Evolutionary conservation across 2,888 invertebrate species (phyloP).

Genomic region (Lomographa bimaculata): DNA sequence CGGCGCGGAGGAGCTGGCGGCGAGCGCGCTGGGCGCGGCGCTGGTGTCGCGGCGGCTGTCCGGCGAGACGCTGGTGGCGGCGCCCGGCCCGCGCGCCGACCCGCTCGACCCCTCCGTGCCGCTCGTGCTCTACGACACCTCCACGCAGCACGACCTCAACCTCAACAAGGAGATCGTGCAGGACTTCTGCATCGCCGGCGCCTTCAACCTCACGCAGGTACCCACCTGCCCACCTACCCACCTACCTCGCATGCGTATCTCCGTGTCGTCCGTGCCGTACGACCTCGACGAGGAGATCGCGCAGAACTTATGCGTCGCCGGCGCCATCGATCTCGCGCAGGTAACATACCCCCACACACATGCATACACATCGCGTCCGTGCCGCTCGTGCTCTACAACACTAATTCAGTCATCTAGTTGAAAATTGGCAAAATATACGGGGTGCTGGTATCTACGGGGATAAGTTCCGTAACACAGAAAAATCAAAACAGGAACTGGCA

Average conservation of each 20-base stretch:
- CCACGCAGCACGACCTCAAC: constrained; percentile 85
- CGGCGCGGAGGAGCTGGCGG: constrained; percentile 86
- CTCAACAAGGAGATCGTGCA: constrained; percentile 84
- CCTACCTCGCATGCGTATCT: too few relatives aligned
- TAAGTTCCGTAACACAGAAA: too few relatives aligned
- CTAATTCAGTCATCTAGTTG: too few relatives aligned
- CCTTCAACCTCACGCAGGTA: constrained; percentile 65
- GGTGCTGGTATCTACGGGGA: too few relatives aligned
- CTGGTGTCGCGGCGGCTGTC: constrained; percentile 66
- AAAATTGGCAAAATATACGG: too few relatives aligned
- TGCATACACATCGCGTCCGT: constrained; percentile 76
- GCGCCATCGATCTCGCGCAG: too few relatives aligned
- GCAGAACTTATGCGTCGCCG: too few relatives aligned
- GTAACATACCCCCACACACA: too few relatives aligned
- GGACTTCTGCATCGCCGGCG: constrained; percentile 70
- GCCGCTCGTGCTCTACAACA: constrained; percentile 86
- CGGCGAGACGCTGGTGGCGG: constrained; percentile 83
- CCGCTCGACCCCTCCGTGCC: constrained; percentile 77
- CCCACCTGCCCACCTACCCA: too few relatives aligned
- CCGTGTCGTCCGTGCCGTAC: too few relatives aligned
- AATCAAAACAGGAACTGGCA: too few relatives aligned
- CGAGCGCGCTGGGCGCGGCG: constrained; percentile 53
- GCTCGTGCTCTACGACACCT: constrained; percentile 86
- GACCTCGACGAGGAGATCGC: too few relatives aligned
- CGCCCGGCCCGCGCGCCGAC: constrained; percentile 69